phyloP scores from a whole-genome alignment of 2,113 vertebrate genomes.

The Pan troglodytes region DNA sequence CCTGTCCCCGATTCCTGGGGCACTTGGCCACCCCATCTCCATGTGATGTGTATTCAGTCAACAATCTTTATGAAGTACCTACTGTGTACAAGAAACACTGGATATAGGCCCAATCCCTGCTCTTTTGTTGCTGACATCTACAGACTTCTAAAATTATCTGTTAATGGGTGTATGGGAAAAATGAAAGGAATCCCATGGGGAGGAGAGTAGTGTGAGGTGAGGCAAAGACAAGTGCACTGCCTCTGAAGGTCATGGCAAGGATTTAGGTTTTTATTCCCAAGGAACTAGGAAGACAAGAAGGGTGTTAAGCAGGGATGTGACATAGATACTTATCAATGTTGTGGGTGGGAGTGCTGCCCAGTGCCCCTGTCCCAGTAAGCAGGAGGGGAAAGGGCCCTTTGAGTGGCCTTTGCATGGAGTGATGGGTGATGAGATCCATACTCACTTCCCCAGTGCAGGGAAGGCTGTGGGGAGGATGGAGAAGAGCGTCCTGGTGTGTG shows the following conservation, averaged over 20 bases:
- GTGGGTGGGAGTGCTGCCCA: not conserved
- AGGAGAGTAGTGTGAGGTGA: not conserved
- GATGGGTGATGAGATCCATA: not conserved
- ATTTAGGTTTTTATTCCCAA: not conserved
- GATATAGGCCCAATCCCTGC: not conserved
- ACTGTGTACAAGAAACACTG: rapidly evolving
- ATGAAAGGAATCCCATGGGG: no score
- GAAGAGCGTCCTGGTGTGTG: not conserved
- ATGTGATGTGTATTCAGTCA: not conserved
- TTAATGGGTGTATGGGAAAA: no score
- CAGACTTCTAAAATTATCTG: not conserved
- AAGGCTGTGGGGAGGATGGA: not conserved
- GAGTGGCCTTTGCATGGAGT: not conserved
- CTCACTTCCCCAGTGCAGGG: not conserved
- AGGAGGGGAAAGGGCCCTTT: not conserved
- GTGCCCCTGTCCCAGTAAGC: not conserved
- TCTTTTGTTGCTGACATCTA: rapidly evolving
- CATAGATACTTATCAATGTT: not conserved
- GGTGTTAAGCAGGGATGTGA: not conserved
- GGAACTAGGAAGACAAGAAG: not conserved
- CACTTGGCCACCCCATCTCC: not conserved
- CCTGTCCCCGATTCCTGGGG: rapidly evolving
- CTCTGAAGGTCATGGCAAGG: not conserved
- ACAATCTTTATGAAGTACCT: not conserved
- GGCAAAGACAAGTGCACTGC: not conserved